These are phyloP conservation scores for Trichosurus vulpecula DNA, from an alignment of 2,797 vertebrate genomes.

Conservation along the genomic window DNA sequence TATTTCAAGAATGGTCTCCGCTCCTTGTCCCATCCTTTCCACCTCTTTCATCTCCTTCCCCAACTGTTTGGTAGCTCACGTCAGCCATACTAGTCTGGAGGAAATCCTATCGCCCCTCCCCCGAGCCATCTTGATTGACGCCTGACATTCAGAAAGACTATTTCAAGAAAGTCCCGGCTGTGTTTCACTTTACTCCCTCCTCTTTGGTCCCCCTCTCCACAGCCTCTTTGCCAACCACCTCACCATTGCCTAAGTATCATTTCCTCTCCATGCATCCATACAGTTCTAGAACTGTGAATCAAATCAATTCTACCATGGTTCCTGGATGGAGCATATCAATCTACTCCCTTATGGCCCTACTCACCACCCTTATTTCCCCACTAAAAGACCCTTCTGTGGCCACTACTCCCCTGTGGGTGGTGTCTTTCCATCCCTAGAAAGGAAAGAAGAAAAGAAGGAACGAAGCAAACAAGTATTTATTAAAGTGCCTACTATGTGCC, in stretches of 20 bases:
- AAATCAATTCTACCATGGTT: not conserved
- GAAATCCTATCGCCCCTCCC: not conserved
- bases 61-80: not conserved
- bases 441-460: too few species aligned
- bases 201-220: not conserved
- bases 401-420: not conserved
- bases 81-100: not conserved
- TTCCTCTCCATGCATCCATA: not conserved
- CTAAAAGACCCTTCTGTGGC: not conserved
- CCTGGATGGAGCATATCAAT: not conserved
- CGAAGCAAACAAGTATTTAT: too few species aligned
- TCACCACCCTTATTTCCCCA: not conserved
- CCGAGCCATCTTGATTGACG: not conserved
- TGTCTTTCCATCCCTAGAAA: too few species aligned
- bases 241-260: not conserved
- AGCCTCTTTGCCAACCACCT: not conserved
- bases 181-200: not conserved
- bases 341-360: not conserved
- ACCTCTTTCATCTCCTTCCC: not conserved
- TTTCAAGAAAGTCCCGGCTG: not conserved
- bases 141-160: not conserved
- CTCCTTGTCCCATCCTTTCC: not conserved
- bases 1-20: not conserved
- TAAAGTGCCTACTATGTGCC: too few species aligned
- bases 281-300: not conserved